phyloP scores from a whole-genome alignment of 2,888 invertebrate genomes.

The Eupithecia subfuscata region DNA sequence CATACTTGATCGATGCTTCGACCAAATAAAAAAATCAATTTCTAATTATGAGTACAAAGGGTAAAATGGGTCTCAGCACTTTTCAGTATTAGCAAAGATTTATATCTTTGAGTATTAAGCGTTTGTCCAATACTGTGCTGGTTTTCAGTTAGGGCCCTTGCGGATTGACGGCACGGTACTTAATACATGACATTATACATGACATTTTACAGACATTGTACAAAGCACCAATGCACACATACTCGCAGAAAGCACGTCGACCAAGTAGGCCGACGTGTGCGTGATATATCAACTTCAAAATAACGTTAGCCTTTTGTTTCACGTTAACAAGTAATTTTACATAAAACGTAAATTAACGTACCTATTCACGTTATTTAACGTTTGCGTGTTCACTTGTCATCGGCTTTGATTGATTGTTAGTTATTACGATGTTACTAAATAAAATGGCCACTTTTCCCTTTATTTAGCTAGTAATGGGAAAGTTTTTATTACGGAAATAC shows the following conservation, averaged over 20 bases:
- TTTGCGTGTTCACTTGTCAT: constrained; percentile 36
- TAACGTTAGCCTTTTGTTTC: neutral
- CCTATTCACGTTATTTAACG: constrained; percentile 5
- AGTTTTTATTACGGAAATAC: constrained; percentile 24
- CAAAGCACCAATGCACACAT: neutral
- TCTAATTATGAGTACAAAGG: too few species aligned
- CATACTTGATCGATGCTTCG: too few species aligned
- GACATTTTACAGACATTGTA: too few species aligned
- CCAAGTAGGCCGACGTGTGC: neutral
- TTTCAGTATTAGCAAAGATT: too few species aligned
- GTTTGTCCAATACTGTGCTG: too few species aligned
- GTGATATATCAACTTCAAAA: neutral
- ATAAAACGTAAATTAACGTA: neutral
- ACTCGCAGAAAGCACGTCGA: too few species aligned
- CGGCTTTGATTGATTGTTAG: constrained; percentile 37
- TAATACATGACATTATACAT: too few species aligned
- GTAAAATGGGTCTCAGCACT: too few species aligned
- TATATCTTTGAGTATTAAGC: too few species aligned
- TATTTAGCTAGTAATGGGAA: constrained; percentile 19
- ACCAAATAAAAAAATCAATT: too few species aligned
- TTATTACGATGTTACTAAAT: constrained; percentile 31
- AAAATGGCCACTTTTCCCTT: constrained; percentile 21
- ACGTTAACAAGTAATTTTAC: constrained; percentile 9
- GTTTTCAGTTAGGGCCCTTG: too few species aligned
- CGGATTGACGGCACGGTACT: too few species aligned